Evolutionary conservation across 2,113 vertebrate genomes (phyloP).

Genomic region (Chaetorhynchus papuensis): DNA sequence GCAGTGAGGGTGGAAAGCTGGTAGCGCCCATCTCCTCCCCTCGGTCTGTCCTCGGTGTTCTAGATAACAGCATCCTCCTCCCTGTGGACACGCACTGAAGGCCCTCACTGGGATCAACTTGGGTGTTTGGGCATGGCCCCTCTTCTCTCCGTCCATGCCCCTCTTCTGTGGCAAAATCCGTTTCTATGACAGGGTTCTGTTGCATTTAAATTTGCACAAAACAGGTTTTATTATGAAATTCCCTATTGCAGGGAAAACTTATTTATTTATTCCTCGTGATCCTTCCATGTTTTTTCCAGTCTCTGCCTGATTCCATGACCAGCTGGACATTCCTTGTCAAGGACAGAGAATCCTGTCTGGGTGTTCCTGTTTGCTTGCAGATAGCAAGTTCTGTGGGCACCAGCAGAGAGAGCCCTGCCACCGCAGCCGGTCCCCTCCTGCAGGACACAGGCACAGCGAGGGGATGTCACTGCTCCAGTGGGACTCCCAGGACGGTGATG

Average conservation of each 20-base stretch:
- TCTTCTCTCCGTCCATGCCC: neutral
- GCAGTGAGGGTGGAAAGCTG: neutral
- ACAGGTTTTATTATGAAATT: neutral
- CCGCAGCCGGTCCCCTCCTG: rapidly evolving
- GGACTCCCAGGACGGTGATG: neutral
- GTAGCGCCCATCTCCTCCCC: neutral
- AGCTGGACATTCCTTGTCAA: neutral
- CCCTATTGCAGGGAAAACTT: neutral
- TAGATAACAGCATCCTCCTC: neutral
- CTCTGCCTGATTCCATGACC: neutral
- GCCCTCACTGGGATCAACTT: neutral
- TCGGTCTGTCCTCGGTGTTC: neutral
- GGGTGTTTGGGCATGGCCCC: neutral
- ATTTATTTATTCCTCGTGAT: neutral
- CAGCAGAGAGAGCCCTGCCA: neutral
- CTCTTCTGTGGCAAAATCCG: neutral
- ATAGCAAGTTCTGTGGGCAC: neutral
- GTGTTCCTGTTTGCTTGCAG: neutral
- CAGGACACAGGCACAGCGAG: neutral
- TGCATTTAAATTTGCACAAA: slow-evolving; percentile 46
- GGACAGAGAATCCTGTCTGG: neutral
- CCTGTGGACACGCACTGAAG: neutral
- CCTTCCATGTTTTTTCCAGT: neutral
- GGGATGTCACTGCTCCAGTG: neutral
- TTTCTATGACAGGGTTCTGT: neutral